A percentile compares a stretch with the other conserved stretches of the same genome.
Conservation (phyloP, 2,797 vertebrate species). For the Semaprochilodus insignis region DNA sequence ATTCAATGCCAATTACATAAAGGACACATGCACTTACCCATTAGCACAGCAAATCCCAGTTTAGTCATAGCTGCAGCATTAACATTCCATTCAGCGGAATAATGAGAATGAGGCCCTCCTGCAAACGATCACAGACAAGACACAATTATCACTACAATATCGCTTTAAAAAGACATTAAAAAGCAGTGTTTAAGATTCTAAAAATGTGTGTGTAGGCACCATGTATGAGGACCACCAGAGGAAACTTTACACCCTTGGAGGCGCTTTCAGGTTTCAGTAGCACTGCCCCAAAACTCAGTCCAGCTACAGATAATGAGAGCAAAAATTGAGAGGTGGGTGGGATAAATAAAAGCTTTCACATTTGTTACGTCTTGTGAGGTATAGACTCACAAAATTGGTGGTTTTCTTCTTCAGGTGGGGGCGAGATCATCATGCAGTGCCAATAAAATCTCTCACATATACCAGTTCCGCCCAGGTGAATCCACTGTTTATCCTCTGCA, state of each 20-base stretch:
- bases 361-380: background rate
- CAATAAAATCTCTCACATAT: conserved; percentile 76
- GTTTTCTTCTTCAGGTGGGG: conserved; percentile 72
- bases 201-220: conserved; percentile 67
- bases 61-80: conserved; percentile 77
- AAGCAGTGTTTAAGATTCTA: background rate
- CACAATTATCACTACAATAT: background rate
- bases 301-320: conserved; percentile 65
- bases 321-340: background rate
- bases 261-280: conserved; percentile 71
- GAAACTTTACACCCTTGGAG: conserved; percentile 60
- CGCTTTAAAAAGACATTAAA: background rate
- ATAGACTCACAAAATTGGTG: conserved; percentile 70
- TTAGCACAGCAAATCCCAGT: conserved; percentile 83
- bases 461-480: conserved; percentile 69
- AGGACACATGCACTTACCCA: conserved; percentile 75
- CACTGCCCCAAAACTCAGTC: conserved; percentile 80
- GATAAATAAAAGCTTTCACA: background rate
- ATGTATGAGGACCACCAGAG: conserved; percentile 83
- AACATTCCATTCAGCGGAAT: conserved; percentile 82
- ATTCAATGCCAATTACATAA: background rate
- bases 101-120: conserved; percentile 87
- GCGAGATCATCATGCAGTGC: conserved; percentile 75
- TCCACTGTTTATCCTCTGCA: conserved; percentile 72
- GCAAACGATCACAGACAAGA: background rate